Conservation (phyloP, 2,113 vertebrate genomes). For the Eira barbara region DNA sequence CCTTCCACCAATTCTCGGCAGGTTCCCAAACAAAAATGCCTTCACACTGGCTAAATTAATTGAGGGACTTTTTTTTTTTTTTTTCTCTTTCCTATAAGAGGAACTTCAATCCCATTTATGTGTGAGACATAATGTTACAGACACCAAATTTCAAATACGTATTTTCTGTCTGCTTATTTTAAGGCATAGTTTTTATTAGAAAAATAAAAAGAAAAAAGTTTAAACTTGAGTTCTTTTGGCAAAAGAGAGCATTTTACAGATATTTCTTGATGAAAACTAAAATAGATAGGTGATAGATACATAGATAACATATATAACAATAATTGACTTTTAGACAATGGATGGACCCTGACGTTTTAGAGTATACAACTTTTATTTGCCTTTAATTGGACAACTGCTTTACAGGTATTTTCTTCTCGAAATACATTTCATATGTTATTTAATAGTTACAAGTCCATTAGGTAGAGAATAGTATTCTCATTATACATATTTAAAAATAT, state of each 20-base stretch:
- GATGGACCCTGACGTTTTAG: not conserved
- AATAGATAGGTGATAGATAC: not conserved
- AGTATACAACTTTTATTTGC: not conserved
- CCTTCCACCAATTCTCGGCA: not conserved
- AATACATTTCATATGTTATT: not conserved
- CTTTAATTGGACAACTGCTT: slow-evolving; percentile 22
- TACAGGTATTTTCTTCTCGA: not conserved
- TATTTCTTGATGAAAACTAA: not conserved
- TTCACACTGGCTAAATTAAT: not conserved
- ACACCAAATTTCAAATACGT: not conserved
- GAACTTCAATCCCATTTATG: not conserved
- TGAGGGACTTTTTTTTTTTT: not conserved
- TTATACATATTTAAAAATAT: not conserved
- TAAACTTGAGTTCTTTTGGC: not conserved
- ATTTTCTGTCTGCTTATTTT: not conserved
- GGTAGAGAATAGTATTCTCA: not conserved
- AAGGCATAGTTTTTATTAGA: not conserved
- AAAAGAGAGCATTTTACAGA: not conserved
- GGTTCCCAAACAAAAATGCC: not conserved
- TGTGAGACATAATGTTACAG: not conserved
- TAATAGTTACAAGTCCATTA: not conserved
- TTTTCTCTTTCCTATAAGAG: not conserved
- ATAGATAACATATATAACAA: not conserved
- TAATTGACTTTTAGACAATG: not conserved
- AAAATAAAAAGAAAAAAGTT: not conserved